phyloP scores from a whole-genome alignment of 2,888 invertebrate species.

The Pachymerium ferrugineum region DNA sequence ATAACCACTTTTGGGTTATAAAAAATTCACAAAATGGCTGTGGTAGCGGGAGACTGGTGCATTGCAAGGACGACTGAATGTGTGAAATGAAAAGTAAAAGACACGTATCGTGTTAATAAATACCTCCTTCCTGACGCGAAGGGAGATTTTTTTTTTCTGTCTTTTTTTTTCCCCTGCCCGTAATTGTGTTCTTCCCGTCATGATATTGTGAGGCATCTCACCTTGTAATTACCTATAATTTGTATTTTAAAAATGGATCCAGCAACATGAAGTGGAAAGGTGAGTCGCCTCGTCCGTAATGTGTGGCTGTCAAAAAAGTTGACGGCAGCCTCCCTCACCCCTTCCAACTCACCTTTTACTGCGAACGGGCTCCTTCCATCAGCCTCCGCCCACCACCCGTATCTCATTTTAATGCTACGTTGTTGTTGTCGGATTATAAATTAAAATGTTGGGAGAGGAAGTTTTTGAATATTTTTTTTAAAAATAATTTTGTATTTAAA shows the following conservation, averaged over 20 bases:
- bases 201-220: conserved; percentile 25
- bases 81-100: conserved; percentile 19
- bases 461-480: too few species aligned
- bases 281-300: conserved; percentile 27
- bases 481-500: too few species aligned
- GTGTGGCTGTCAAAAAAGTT: conserved; percentile 21
- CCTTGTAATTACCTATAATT: conserved; percentile 27
- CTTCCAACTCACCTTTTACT: too few species aligned
- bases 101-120: conserved; percentile 27
- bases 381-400: background rate
- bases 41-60: background rate
- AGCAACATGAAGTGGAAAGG: conserved; percentile 22
- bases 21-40: background rate
- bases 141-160: background rate
- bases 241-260: conserved; percentile 27
- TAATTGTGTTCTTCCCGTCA: conserved; percentile 27
- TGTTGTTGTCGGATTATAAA: too few species aligned
- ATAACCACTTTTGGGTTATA: background rate
- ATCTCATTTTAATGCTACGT: too few species aligned
- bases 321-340: background rate
- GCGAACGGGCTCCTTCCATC: too few species aligned
- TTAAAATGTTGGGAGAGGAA: too few species aligned
- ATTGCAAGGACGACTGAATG: background rate
- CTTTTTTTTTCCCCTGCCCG: background rate
- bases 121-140: conserved; percentile 22